Evolutionary conservation across 2,888 invertebrate genomes (phyloP), one percentile per base, ranked within the genome.

Genomic region (Meloe dianella): DNA sequence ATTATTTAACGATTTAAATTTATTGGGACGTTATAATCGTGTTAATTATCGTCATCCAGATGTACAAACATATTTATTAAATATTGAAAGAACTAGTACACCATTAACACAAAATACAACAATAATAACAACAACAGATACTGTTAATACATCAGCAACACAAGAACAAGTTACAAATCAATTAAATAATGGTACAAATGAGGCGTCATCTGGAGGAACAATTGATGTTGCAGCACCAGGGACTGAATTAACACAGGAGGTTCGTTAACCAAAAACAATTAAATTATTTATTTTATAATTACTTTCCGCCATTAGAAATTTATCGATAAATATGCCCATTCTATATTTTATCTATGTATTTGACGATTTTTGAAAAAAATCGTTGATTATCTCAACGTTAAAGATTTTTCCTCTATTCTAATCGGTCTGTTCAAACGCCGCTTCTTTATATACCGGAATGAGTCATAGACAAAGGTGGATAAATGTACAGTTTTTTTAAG

Each of bases 1-100:
- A 81, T 84, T 90, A 74, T 93, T 91, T 80, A 92, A 88, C 77
- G 92, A 91, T 77, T 82, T 92, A 61, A 91, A 92, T 80, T 89
- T 91, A 3, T 83, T 92, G 58, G 92, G 92, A 3, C 82, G 89
- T 71, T 89, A 89, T 77, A 87, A 87, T 73, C 83, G 86, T 82
- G 84, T 85, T 75, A 79, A 86, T 71, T 79, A 82, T 72, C 79
- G 86, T 77, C 86, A 86, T 74, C 80, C 80, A 41, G 83, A 86
- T 81, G 88, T 86, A 73, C 89, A 85, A 64, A 88, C 91, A 3
- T 90, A 90, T 78, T 82, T 91, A 69, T 81, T 91, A 64, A 90
- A 90, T 79, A 84, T 90, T 10, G 85, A 87, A 66, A 73, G 81
- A 66, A 68, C 71, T 22, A 76, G 75, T 65, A 75, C 75, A 58